phyloP scores from a whole-genome alignment of 2,888 invertebrate genomes.

The Ophion ventricosus region DNA sequence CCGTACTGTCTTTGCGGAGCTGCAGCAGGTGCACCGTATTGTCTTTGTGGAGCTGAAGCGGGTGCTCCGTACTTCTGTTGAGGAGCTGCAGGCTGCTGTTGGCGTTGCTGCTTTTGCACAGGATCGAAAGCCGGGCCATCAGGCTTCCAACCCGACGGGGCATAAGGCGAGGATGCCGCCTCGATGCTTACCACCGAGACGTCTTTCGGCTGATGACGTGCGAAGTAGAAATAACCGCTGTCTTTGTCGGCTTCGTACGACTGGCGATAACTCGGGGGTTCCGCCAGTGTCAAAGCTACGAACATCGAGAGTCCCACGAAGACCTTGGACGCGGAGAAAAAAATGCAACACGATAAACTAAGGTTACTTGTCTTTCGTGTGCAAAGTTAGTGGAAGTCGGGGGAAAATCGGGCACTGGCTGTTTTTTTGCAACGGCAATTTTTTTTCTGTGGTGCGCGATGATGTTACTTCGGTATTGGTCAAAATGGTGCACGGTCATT shows the following conservation, averaged over 20 bases:
- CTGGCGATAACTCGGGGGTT: conserved; percentile 82
- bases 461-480: too few species aligned
- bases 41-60: conserved; percentile 39
- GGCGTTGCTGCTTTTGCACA: conserved; percentile 76
- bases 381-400: too few species aligned
- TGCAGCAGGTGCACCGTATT: conserved; percentile 76
- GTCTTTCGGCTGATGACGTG: conserved; percentile 77
- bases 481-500: too few species aligned
- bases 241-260: conserved; percentile 72
- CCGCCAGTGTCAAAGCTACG: conserved; percentile 82
- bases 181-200: conserved; percentile 61
- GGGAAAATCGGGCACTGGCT: too few species aligned
- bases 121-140: conserved; percentile 83
- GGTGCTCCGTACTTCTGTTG: conserved; percentile 52
- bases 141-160: conserved; percentile 83
- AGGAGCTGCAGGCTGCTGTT: conserved; percentile 4
- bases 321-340: conserved; percentile 74
- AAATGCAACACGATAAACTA: not conserved
- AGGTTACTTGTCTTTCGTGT: too few species aligned
- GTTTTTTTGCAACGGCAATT: too few species aligned
- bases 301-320: conserved; percentile 80
- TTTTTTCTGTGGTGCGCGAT: too few species aligned
- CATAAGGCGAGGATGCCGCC: conserved; percentile 80
- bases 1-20: conserved; percentile 75
- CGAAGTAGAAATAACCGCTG: conserved; percentile 76